phyloP scores from a whole-genome alignment of 2,888 invertebrate genomes.

The Lasioglossum leucozonium region DNA sequence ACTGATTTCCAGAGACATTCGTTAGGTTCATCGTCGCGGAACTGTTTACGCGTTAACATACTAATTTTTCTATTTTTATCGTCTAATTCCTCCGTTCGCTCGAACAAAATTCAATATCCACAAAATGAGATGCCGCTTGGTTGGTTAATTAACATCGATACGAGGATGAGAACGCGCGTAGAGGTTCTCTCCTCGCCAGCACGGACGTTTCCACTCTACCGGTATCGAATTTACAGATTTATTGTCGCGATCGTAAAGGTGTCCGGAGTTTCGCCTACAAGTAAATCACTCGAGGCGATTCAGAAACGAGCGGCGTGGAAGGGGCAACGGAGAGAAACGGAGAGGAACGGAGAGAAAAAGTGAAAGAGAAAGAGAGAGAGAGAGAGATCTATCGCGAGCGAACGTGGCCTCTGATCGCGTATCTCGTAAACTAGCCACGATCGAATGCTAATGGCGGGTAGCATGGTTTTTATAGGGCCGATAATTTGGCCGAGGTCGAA shows the following conservation, averaged over 20 bases:
- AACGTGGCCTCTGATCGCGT: conserved; percentile 51
- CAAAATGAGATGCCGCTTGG: not conserved
- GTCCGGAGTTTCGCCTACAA: conserved; percentile 35
- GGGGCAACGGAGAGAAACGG: not conserved
- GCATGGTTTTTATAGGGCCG: conserved; percentile 65
- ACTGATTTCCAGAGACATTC: no score
- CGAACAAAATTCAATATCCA: conserved; percentile 4
- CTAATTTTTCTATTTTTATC: not conserved
- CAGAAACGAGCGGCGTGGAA: not conserved
- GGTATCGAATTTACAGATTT: conserved; percentile 44
- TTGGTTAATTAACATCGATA: conserved; percentile 5
- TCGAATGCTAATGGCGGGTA: conserved; percentile 71
- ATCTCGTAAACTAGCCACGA: conserved; percentile 65
- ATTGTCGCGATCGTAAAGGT: conserved; percentile 42
- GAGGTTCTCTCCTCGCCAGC: not conserved
- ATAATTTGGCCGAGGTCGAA: conserved; percentile 68
- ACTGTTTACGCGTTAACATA: not conserved
- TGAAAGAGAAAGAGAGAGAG: not conserved
- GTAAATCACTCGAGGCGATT: conserved; percentile 35
- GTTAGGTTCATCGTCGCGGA: not conserved
- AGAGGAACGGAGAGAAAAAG: not conserved
- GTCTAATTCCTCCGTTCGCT: not conserved
- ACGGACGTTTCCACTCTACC: conserved; percentile 11
- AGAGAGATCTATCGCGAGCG: conserved; percentile 52
- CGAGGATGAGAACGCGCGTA: not conserved